Evolutionary conservation across 2,797 vertebrate genomes (phyloP).

Genomic region (Trachurus trachurus): DNA sequence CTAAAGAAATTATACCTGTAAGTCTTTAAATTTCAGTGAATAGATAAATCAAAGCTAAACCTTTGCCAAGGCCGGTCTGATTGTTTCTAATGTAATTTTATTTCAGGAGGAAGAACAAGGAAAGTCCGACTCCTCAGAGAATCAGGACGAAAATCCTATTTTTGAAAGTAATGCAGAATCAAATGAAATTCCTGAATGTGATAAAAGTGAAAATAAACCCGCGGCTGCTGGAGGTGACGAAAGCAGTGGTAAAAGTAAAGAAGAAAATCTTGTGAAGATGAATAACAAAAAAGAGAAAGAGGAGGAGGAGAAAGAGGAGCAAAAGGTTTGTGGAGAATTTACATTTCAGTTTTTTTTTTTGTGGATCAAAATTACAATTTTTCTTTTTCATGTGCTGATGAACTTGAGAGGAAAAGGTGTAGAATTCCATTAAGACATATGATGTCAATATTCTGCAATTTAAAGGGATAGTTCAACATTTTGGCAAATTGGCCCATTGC

Average conservation of each 20-base stretch:
- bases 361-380: not conserved
- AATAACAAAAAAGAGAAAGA: slow-evolving; percentile 38
- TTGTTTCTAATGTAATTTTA: not conserved
- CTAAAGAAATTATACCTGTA: slow-evolving; percentile 69
- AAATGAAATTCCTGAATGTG: slow-evolving; percentile 21
- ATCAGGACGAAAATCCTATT: slow-evolving; percentile 40
- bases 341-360: not conserved
- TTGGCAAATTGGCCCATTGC: too few species aligned
- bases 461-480: too few species aligned
- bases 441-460: too few species aligned
- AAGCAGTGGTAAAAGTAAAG: slow-evolving; percentile 21
- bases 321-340: slow-evolving; percentile 70
- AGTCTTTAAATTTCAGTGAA: slow-evolving; percentile 38
- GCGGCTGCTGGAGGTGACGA: slow-evolving; percentile 22
- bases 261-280: slow-evolving; percentile 29
- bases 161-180: slow-evolving; percentile 42
- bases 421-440: not conserved
- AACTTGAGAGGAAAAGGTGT: not conserved
- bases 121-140: slow-evolving; percentile 62
- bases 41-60: too few species aligned
- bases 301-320: slow-evolving; percentile 28
- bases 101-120: slow-evolving; percentile 67
- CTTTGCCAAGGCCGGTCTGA: not conserved
- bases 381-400: not conserved
- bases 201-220: not conserved